phyloP scores from a whole-genome alignment of 2,113 vertebrate species.

The Pelecanus crispus region DNA sequence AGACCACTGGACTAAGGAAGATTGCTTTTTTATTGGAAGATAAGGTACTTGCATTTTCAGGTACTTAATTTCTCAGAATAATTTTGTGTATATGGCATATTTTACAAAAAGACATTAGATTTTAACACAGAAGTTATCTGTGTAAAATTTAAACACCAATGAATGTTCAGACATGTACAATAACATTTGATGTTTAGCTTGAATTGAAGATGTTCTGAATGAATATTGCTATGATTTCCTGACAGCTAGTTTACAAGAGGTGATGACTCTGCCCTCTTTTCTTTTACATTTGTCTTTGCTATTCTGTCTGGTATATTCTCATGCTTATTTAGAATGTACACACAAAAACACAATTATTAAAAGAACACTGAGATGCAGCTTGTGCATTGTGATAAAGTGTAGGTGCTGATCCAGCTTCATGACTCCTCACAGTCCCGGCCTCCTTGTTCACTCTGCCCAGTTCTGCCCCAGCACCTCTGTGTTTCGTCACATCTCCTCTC shows the following conservation, averaged over 20 bases:
- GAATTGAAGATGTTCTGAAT: background rate
- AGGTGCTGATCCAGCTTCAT: background rate
- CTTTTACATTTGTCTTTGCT: background rate
- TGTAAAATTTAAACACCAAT: background rate
- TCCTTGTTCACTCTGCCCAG: background rate
- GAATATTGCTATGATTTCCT: background rate
- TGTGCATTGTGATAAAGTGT: background rate
- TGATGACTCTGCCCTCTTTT: background rate
- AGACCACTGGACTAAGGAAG: background rate
- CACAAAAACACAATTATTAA: background rate
- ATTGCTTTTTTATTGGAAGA: background rate
- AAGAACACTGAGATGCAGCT: background rate
- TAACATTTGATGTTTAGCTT: background rate
- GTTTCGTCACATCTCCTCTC: background rate
- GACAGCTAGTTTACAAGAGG: background rate
- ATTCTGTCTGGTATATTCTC: background rate
- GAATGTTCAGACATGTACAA: background rate
- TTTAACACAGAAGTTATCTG: background rate
- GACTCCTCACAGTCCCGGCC: background rate
- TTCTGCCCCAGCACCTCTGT: background rate
- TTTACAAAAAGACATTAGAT: background rate
- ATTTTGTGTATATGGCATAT: background rate
- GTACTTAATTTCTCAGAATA: background rate
- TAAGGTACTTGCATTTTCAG: background rate
- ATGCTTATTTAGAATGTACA: background rate